Evolutionary conservation across 2,113 vertebrate genomes (phyloP).

Genomic region (Uropsilus gracilis): DNA sequence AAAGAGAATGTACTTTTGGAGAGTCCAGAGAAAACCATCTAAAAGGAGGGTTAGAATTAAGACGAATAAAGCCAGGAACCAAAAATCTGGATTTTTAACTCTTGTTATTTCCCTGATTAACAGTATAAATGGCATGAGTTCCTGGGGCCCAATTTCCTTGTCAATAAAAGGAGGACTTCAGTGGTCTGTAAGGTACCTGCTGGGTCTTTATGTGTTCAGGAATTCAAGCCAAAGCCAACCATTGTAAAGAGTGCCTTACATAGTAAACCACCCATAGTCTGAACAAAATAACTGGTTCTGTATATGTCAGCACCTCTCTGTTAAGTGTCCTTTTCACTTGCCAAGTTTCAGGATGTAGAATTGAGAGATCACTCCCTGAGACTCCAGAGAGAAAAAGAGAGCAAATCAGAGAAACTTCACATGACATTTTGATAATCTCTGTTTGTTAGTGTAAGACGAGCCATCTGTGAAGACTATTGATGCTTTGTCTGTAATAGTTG

Average conservation of each 20-base stretch:
- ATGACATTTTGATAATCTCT: neutral
- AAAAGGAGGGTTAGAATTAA: neutral
- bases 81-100: neutral
- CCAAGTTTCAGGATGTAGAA: neutral
- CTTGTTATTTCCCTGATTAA: neutral
- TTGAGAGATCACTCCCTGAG: neutral
- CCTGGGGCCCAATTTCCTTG: neutral
- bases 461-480: neutral
- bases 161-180: neutral
- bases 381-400: neutral
- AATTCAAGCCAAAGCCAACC: neutral
- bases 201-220: neutral
- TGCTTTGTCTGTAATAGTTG: accelerated
- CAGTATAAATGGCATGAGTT: neutral
- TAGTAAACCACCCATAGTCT: neutral
- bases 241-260: neutral
- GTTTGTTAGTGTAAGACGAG: neutral
- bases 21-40: neutral
- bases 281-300: neutral
- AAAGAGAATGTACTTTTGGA: neutral
- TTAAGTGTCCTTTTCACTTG: neutral
- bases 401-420: neutral
- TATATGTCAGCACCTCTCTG: neutral
- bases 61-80: neutral
- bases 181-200: neutral